These are phyloP conservation scores for Orthonevra nobilis DNA, from an alignment of 2,888 invertebrate species.

Conservation along the genomic window DNA sequence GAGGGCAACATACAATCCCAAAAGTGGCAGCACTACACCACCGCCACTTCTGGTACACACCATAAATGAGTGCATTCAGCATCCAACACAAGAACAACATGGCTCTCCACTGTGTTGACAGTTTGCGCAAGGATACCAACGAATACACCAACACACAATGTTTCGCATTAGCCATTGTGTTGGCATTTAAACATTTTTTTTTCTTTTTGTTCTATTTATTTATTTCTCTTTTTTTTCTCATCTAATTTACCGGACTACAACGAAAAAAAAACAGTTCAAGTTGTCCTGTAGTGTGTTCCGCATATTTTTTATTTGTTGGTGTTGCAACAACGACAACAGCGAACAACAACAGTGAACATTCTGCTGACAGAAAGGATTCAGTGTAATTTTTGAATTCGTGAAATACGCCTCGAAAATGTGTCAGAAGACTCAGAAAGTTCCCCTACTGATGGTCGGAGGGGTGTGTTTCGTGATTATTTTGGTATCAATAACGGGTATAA, in stretches of 20 bases:
- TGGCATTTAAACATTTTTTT: background rate
- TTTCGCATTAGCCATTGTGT: slow-evolving; percentile 44
- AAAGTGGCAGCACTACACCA: background rate
- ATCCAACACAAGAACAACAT: slow-evolving; percentile 25
- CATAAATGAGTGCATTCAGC: slow-evolving; percentile 55
- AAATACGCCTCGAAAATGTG: slow-evolving; percentile 74
- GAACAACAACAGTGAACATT: slow-evolving; percentile 23
- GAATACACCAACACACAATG: slow-evolving; percentile 21
- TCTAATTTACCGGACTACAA: slow-evolving; percentile 40
- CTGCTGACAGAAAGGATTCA: slow-evolving; percentile 36
- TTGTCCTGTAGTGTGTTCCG: slow-evolving; percentile 60
- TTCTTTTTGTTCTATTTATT: background rate
- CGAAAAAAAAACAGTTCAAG: slow-evolving; percentile 58
- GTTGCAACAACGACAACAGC: slow-evolving; percentile 30
- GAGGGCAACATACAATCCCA: slow-evolving; percentile 47
- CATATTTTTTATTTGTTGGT: slow-evolving; percentile 23
- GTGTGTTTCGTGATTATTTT: slow-evolving; percentile 81
- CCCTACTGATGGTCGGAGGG: slow-evolving; percentile 78
- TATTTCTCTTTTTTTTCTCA: slow-evolving; percentile 2
- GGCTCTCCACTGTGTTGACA: slow-evolving; percentile 46
- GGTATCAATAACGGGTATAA: slow-evolving; percentile 81
- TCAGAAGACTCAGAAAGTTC: slow-evolving; percentile 78
- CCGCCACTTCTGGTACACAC: background rate
- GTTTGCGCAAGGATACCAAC: slow-evolving; percentile 32
- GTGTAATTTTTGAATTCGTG: slow-evolving; percentile 42